Percentiles rank a stretch among this genome's conserved stretches.
Conservation (phyloP, 1,140 invertebrate species). For the Dreissena polymorpha region DNA sequence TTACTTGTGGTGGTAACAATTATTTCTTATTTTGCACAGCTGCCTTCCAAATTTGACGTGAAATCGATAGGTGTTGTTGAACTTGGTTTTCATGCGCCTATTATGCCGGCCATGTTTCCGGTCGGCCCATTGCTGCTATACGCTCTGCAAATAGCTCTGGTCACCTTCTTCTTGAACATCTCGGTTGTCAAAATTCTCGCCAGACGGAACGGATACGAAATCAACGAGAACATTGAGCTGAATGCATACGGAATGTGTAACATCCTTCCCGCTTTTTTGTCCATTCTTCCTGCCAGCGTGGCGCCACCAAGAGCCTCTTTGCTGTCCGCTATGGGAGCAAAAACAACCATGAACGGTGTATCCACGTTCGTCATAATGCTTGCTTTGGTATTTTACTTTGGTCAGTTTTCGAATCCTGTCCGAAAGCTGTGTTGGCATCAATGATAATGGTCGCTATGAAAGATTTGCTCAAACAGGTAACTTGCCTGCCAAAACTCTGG, state of each 20-base stretch:
- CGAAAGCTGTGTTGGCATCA: slow-evolving; percentile 75
- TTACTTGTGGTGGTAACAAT: slow-evolving; percentile 45
- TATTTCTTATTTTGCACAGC: slow-evolving; percentile 48
- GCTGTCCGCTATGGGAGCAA: slow-evolving; percentile 58
- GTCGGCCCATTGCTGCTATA: slow-evolving; percentile 51
- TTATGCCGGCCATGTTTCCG: slow-evolving; percentile 52
- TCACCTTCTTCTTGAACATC: slow-evolving; percentile 75
- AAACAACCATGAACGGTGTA: slow-evolving; percentile 66
- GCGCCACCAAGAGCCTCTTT: slow-evolving; percentile 89
- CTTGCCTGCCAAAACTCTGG: slow-evolving; percentile 78
- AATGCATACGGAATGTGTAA: slow-evolving; percentile 80
- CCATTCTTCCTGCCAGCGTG: slow-evolving; percentile 84
- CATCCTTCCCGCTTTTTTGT: slow-evolving; percentile 79
- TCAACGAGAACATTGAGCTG: slow-evolving; percentile 80
- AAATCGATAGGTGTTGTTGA: slow-evolving; percentile 79
- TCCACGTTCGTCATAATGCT: slow-evolving; percentile 78
- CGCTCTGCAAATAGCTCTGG: slow-evolving; percentile 66
- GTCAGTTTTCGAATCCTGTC: slow-evolving; percentile 75
- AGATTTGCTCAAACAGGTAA: slow-evolving; percentile 85
- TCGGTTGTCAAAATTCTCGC: slow-evolving; percentile 79
- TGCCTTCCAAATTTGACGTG: slow-evolving; percentile 75
- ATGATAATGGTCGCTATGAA: slow-evolving; percentile 75
- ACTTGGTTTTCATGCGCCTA: slow-evolving; percentile 69
- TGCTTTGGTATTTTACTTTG: slow-evolving; percentile 79
- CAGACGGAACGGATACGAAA: slow-evolving; percentile 76